Percentiles rank a stretch among this genome's conserved stretches.
Evolutionary conservation across 2,888 invertebrate genomes (phyloP).

Genomic region (Choreutis nemorana): DNA sequence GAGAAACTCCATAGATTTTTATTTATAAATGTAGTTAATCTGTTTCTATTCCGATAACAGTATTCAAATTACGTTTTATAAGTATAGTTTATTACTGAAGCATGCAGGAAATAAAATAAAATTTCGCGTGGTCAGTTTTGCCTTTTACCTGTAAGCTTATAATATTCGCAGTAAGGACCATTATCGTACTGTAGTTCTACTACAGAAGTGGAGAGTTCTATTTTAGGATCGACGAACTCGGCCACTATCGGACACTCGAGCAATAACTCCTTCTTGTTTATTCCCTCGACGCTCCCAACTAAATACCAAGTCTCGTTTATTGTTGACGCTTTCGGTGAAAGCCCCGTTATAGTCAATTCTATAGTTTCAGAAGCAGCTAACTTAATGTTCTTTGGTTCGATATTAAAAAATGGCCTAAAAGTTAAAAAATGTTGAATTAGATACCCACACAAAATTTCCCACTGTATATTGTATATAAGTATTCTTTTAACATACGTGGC

Average conservation of each 20-base stretch:
- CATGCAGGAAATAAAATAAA: too few species aligned
- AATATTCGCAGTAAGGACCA: slow-evolving; percentile 45
- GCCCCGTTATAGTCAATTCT: slow-evolving; percentile 38
- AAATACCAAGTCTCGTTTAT: slow-evolving; percentile 67
- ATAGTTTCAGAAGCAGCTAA: slow-evolving; percentile 48
- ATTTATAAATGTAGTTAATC: slow-evolving; percentile 8
- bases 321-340: slow-evolving; percentile 36
- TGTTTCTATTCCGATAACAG: too few species aligned
- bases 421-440: too few species aligned
- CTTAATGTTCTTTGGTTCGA: slow-evolving; percentile 52
- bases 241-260: slow-evolving; percentile 56
- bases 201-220: slow-evolving; percentile 52
- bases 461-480: not conserved
- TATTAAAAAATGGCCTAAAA: slow-evolving; percentile 47
- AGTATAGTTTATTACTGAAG: too few species aligned
- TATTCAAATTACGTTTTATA: too few species aligned
- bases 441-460: not conserved
- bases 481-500: slow-evolving; percentile 37
- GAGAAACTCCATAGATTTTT: not conserved
- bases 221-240: slow-evolving; percentile 66
- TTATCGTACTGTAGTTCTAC: slow-evolving; percentile 60
- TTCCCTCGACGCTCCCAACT: slow-evolving; percentile 60
- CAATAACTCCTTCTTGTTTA: slow-evolving; percentile 59
- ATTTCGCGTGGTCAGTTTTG: too few species aligned
- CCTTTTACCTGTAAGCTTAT: slow-evolving; percentile 56